Percentiles rank a stretch among this genome's conserved stretches.
These are phyloP conservation scores for Heteractis magnifica DNA, from an alignment of 92 coral and sea anemone genomes.

Conservation along the genomic window DNA sequence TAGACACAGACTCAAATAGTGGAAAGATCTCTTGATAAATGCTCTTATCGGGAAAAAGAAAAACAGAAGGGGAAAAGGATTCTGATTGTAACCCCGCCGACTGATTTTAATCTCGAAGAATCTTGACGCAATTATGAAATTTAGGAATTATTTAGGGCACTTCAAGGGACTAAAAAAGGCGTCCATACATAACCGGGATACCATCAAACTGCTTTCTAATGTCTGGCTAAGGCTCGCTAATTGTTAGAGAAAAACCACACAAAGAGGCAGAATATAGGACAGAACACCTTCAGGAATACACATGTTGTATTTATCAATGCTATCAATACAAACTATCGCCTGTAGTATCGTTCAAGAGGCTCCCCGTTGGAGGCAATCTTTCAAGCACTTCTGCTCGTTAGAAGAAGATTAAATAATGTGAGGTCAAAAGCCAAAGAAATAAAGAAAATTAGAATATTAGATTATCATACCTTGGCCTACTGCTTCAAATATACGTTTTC, in stretches of 20 bases:
- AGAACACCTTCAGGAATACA: not conserved
- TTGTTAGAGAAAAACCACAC: not conserved
- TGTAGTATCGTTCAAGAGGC: not conserved
- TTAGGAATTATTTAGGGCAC: not conserved
- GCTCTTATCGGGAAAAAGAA: conserved; percentile 1
- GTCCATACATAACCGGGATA: not conserved
- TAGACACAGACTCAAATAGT: not conserved
- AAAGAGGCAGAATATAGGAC: not conserved
- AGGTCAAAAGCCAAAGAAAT: conserved; percentile 32
- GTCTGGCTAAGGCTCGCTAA: not conserved
- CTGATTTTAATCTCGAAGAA: not conserved
- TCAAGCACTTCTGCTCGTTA: conserved; percentile 17
- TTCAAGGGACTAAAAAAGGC: not conserved
- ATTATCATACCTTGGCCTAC: not conserved
- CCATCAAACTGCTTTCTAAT: not conserved
- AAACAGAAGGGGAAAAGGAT: not conserved
- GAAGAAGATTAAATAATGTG: not conserved
- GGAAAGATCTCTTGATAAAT: conserved; percentile 12
- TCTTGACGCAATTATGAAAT: not conserved
- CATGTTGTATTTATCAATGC: not conserved
- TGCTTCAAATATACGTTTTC: not conserved
- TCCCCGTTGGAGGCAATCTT: conserved; percentile 3
- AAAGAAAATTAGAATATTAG: not conserved
- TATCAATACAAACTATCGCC: not conserved
- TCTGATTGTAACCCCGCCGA: conserved; percentile 1